Evolutionary conservation across 2,888 invertebrate species (phyloP), one percentile per base, ranked within the genome.

Genomic region (Dioctria linearis): DNA sequence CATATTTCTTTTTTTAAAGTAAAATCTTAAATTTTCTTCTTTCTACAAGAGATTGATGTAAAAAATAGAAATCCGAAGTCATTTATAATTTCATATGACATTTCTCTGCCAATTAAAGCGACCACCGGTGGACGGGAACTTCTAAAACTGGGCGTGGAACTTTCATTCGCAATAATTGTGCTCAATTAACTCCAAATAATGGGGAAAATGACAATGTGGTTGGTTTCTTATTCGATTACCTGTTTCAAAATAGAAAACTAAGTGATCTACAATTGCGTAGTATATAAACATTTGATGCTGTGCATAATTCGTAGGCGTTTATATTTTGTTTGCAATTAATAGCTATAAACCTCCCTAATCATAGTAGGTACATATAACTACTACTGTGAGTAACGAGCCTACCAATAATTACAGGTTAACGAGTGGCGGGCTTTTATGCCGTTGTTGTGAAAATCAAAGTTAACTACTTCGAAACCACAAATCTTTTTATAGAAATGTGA

Each of bases 401-500:
- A 37, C 69, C 51, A 51, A 40, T 11, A 51, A 51, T 57, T 73
- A 39, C 42, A 57, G 57, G 9, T 73, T 42, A 40, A 3, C 25
- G 57, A n/a, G 57, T 40, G 25, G 43, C 51, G n/a, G n/a, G 3
- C 59, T 73, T 39, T 43, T 25, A 25, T 25, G 25, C 25, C 25
- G 57, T 3, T 73, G 73, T 39, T 57, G 42, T 59, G 57, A 57
- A 73, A 59, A 42, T 59, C 57, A 73, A 73, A 73, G 57, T n/a
- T 25, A 25, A 25, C 25, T 25, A 13, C 42, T 51, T 57, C 59
- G 43, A 73, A 57, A 42, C 73, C 57, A 73, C 73, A 73, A 73
- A 73, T 73, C 73, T 73, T 73, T 73, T 73, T 73, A 73, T 73
- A 59, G 73, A 73, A 57, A 73, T 73, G 73, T 59, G 57, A 73